These are phyloP conservation scores for Corynorhinus townsendii DNA, from an alignment of 2,113 vertebrate genomes.

Conservation along the genomic window DNA sequence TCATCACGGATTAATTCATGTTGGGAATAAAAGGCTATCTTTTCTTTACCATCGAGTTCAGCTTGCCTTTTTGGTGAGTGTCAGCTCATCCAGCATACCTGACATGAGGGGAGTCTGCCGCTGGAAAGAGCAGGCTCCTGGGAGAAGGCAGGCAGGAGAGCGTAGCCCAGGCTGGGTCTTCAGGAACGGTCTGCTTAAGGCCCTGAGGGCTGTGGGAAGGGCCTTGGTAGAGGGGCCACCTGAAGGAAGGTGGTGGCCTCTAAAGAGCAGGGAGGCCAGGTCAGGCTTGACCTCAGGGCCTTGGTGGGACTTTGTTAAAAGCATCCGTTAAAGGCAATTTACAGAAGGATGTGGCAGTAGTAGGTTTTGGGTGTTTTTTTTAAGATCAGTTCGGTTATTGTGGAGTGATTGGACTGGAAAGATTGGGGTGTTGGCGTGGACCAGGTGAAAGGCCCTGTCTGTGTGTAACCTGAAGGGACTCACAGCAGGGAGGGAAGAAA, in stretches of 20 bases:
- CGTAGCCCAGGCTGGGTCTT: not conserved
- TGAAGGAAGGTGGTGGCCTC: not conserved
- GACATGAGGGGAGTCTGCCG: not conserved
- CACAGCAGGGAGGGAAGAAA: not conserved
- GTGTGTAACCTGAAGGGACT: not conserved
- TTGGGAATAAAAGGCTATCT: not conserved
- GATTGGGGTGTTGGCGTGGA: not conserved
- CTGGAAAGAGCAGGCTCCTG: not conserved
- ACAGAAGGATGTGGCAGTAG: not conserved
- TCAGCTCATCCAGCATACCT: not conserved
- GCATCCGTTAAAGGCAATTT: not conserved
- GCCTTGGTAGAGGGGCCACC: not conserved
- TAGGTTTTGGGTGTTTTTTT: not conserved
- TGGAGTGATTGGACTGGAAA: not conserved
- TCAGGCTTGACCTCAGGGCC: not conserved
- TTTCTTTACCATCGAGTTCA: not conserved
- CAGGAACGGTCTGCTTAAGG: not conserved
- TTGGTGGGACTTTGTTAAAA: slow-evolving; percentile 3
- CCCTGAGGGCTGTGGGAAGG: not conserved
- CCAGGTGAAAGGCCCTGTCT: not conserved
- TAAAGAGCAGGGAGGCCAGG: not conserved
- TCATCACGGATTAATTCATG: not conserved
- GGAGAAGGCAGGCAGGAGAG: not conserved
- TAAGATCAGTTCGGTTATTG: not conserved
- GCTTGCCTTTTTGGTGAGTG: not conserved